Evolutionary conservation across 2,888 invertebrate species (phyloP).

Genomic region (Cantharis rustica): DNA sequence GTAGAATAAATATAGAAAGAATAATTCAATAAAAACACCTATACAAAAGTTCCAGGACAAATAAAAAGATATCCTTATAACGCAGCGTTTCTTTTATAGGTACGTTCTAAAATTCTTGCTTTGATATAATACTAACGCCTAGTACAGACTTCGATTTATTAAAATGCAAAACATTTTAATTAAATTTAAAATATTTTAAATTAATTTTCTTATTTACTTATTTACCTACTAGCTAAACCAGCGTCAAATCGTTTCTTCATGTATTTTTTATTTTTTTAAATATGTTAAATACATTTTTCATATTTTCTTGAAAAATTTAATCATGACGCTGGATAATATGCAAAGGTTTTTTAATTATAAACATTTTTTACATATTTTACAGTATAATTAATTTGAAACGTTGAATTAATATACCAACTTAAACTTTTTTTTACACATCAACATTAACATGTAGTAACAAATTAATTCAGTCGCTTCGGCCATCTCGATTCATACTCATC

Average conservation of each 20-base stretch:
- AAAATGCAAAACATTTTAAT: background rate
- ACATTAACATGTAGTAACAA: background rate
- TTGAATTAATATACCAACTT: background rate
- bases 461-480: background rate
- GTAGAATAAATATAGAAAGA: slow-evolving; percentile 29
- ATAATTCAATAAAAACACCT: slow-evolving; percentile 33
- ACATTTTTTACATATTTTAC: background rate
- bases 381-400: background rate
- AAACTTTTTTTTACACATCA: background rate
- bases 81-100: slow-evolving; percentile 17
- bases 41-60: slow-evolving; percentile 26
- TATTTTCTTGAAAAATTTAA: background rate
- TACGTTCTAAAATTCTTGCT: slow-evolving; percentile 8
- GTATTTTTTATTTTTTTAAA: background rate
- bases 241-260: background rate
- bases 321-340: background rate
- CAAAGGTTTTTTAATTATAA: background rate
- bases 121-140: slow-evolving; percentile 1
- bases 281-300: background rate
- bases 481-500: background rate
- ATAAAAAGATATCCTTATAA: slow-evolving; percentile 24
- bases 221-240: background rate
- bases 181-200: background rate
- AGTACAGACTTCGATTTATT: background rate
- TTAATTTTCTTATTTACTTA: background rate